Evolutionary conservation across 2,888 invertebrate genomes (phyloP).

Genomic region (Sphaerolaimus hirsutus): DNA sequence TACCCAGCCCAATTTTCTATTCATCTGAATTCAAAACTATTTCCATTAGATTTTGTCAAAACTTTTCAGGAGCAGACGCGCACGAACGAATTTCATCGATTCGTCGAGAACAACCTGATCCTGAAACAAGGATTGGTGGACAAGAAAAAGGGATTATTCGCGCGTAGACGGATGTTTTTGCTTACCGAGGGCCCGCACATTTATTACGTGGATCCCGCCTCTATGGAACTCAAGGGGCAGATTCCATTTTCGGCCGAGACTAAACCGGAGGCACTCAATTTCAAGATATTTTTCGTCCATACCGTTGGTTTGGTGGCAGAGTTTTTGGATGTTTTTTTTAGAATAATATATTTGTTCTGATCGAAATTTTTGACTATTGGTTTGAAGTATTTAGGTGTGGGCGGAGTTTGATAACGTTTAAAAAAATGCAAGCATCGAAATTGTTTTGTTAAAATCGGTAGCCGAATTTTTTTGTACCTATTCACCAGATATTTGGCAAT

Average conservation of each 20-base stretch:
- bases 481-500: too few species aligned
- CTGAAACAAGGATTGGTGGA: constrained; percentile 77
- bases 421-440: too few species aligned
- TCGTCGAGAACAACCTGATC: constrained; percentile 71
- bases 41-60: too few species aligned
- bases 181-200: constrained; percentile 67
- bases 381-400: too few species aligned
- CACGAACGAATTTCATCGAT: constrained; percentile 45
- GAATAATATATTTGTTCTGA: too few species aligned
- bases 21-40: too few species aligned
- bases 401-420: too few species aligned
- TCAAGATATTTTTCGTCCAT: constrained; percentile 87
- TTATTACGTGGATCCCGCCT: constrained; percentile 79
- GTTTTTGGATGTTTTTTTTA: too few species aligned
- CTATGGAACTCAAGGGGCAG: constrained; percentile 79
- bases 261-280: constrained; percentile 74
- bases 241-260: constrained; percentile 66
- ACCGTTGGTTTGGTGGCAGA: constrained; percentile 70
- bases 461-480: too few species aligned
- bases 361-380: too few species aligned
- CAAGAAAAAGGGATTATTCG: constrained; percentile 82
- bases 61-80: constrained; percentile 35
- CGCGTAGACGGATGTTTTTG: constrained; percentile 69
- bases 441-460: too few species aligned
- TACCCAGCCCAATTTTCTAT: too few species aligned